Evolutionary conservation across 1,140 invertebrate genomes (phyloP).

Genomic region (Drosophila parabipectinata): DNA sequence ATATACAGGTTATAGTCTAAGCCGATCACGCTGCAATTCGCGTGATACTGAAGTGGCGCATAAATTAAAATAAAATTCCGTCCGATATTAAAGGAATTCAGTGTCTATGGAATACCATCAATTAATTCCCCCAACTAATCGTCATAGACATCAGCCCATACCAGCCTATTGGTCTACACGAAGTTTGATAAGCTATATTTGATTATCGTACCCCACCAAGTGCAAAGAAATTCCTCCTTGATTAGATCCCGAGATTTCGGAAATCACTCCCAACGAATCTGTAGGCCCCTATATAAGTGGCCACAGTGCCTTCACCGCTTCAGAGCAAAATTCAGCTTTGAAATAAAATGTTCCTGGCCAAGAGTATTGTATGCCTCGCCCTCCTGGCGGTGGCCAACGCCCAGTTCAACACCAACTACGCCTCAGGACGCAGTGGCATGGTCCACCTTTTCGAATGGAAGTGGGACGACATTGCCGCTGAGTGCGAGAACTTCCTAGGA

Average conservation of each 20-base stretch:
- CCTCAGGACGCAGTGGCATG: conserved; percentile 3
- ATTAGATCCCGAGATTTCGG: background rate
- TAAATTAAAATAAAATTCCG: background rate
- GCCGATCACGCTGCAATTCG: background rate
- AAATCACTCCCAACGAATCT: background rate
- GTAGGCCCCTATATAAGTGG: background rate
- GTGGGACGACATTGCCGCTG: conserved; percentile 1
- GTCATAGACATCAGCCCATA: background rate
- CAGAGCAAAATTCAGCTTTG: background rate
- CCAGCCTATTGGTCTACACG: background rate
- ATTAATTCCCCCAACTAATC: background rate
- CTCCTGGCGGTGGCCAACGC: conserved; percentile 1
- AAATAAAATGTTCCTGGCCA: background rate
- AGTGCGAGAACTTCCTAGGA: conserved; percentile 2
- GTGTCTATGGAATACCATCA: background rate
- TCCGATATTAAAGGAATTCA: background rate
- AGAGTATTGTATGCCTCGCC: background rate
- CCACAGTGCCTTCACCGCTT: background rate
- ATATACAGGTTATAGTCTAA: background rate
- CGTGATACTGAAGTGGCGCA: background rate
- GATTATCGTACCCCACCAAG: background rate
- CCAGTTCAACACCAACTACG: conserved; percentile 5
- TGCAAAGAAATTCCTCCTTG: background rate
- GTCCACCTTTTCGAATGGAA: conserved; percentile 1
- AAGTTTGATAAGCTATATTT: background rate